Conservation (phyloP, 2,113 vertebrate species). For the crab-eating macaque (Macaca fascicularis) region DNA sequence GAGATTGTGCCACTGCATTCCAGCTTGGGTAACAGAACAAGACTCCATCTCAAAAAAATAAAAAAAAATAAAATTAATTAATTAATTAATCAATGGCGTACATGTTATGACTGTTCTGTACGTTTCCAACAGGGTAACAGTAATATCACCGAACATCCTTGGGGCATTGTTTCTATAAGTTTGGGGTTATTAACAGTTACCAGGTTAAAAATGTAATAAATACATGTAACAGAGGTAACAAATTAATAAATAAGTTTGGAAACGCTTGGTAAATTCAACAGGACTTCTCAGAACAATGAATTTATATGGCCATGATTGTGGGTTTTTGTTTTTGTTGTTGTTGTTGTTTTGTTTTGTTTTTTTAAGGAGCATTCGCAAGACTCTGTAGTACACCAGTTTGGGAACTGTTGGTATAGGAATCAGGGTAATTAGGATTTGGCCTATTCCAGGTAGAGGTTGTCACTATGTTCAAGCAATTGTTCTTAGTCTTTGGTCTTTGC, state of each 20-base stretch:
- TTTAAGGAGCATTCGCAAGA: neutral
- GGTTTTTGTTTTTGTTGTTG: too few relatives aligned
- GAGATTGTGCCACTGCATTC: too few relatives aligned
- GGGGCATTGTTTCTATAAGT: neutral
- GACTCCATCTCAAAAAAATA: too few relatives aligned
- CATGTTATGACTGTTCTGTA: too few relatives aligned
- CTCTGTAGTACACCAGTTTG: neutral
- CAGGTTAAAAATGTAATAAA: conserved; percentile 21
- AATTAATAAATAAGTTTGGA: neutral
- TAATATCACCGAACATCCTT: neutral
- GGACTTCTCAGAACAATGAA: too few relatives aligned
- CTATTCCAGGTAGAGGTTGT: neutral
- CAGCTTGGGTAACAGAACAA: too few relatives aligned
- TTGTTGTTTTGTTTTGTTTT: neutral
- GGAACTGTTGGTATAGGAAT: neutral
- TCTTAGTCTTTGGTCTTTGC: neutral
- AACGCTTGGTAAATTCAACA: conserved; percentile 17
- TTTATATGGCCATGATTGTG: too few relatives aligned
- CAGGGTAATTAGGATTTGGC: conserved; percentile 10
- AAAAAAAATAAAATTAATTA: too few relatives aligned
- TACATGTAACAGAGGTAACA: neutral
- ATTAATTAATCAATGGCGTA: too few relatives aligned
- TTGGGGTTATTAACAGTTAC: neutral
- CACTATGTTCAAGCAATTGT: neutral
- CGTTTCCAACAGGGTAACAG: too few relatives aligned